A percentile compares a stretch with the other conserved stretches of the same genome.
phyloP scores from a whole-genome alignment of 2,888 invertebrate genomes.

The Macropis europaea region DNA sequence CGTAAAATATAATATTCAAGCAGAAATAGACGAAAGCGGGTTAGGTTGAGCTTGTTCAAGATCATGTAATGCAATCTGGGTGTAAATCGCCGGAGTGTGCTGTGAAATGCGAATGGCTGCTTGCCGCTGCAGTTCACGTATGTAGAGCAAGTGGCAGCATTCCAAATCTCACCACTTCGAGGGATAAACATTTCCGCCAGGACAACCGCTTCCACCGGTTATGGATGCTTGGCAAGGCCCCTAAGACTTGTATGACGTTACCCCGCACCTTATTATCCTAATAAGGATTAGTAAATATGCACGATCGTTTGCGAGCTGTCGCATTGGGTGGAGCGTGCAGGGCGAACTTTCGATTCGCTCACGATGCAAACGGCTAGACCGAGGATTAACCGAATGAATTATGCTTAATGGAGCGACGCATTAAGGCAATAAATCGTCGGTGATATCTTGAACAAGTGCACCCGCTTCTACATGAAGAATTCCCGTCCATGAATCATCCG shows the following conservation, averaged over 20 bases:
- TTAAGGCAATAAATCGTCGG: not conserved
- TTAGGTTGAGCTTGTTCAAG: conserved; percentile 63
- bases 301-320: not conserved
- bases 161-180: conserved; percentile 74
- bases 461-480: too few species aligned
- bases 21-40: not conserved
- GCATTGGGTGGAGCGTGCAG: not conserved
- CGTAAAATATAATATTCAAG: conserved; percentile 59
- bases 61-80: conserved; percentile 71
- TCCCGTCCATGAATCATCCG: too few species aligned
- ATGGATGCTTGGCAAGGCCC: conserved; percentile 49
- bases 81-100: conserved; percentile 69
- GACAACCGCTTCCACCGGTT: conserved; percentile 56
- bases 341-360: not conserved
- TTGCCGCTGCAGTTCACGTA: conserved; percentile 72
- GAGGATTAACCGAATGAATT: conserved; percentile 1
- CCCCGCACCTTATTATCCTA: conserved; percentile 34
- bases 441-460: not conserved
- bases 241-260: conserved; percentile 36
- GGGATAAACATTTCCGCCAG: conserved; percentile 74
- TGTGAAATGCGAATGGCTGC: conserved; percentile 66
- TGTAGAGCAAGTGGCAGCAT: conserved; percentile 76
- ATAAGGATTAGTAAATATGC: conserved; percentile 36
- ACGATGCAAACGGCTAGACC: not conserved
- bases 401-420: not conserved